A percentile compares a stretch with the other conserved stretches of the same genome.
These are phyloP conservation scores for Euphonia xanthogaster DNA, from an alignment of 2,797 vertebrate genomes.

Conservation along the genomic window DNA sequence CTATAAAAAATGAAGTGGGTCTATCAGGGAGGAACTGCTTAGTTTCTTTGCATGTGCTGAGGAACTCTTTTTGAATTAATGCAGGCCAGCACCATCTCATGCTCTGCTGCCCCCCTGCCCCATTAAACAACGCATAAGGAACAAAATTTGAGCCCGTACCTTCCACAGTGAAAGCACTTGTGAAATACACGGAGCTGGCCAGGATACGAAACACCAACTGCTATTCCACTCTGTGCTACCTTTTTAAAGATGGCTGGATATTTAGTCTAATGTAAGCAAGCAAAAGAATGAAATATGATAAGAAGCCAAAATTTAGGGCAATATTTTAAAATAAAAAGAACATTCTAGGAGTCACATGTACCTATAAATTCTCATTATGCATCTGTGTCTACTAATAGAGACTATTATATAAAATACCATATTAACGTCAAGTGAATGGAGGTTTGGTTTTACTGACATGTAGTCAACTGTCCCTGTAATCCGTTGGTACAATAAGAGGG, in stretches of 20 bases:
- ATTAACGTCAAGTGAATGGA: neutral
- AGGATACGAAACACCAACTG: conserved; percentile 22
- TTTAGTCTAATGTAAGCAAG: neutral
- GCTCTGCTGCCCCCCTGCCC: fast-evolving
- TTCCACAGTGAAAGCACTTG: neutral
- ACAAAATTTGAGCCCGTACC: neutral
- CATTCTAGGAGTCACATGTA: neutral
- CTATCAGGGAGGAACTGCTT: neutral
- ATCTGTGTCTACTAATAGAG: neutral
- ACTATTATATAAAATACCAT: neutral
- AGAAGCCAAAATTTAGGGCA: neutral
- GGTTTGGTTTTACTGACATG: neutral
- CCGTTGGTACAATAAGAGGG: neutral
- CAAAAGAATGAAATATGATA: neutral
- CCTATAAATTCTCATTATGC: neutral
- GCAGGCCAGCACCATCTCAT: neutral
- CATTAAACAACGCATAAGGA: neutral
- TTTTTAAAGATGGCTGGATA: neutral
- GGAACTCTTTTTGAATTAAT: neutral
- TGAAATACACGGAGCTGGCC: neutral
- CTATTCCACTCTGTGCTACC: neutral
- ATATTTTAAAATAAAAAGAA: neutral
- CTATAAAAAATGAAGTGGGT: neutral
- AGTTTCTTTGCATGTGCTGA: neutral
- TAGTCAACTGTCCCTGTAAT: neutral